These are phyloP conservation scores for Plagodis dolabraria DNA, from an alignment of 2,888 invertebrate genomes.

Conservation along the genomic window DNA sequence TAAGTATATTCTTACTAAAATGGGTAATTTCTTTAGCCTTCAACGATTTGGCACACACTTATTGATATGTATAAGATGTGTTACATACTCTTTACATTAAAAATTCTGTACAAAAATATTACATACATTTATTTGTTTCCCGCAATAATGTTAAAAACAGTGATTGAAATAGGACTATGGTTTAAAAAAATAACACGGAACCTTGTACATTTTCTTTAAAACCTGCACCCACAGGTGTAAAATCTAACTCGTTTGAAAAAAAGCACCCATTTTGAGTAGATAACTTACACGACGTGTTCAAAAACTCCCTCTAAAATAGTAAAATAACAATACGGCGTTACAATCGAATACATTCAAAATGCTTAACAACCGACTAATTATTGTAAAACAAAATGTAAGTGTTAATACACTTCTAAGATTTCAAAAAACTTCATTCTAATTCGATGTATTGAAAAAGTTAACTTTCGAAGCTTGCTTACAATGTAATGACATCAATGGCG, in stretches of 20 bases:
- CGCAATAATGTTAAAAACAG: slow-evolving; percentile 25
- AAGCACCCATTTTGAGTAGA: slow-evolving; percentile 60
- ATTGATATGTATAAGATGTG: slow-evolving; percentile 66
- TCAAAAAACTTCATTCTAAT: slow-evolving; percentile 68
- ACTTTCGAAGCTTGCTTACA: slow-evolving; percentile 67
- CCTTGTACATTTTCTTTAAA: slow-evolving; percentile 36
- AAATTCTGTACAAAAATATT: slow-evolving; percentile 55
- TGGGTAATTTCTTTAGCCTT: slow-evolving; percentile 59
- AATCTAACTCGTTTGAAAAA: slow-evolving; percentile 35
- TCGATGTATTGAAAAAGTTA: slow-evolving; percentile 76
- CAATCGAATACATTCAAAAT: slow-evolving; percentile 58
- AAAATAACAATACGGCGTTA: slow-evolving; percentile 52
- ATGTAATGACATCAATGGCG: slow-evolving; percentile 67
- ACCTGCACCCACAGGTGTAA: slow-evolving; percentile 43
- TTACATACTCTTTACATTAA: slow-evolving; percentile 42
- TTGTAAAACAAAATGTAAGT: slow-evolving; percentile 57
- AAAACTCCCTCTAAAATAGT: slow-evolving; percentile 51
- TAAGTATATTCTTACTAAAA: slow-evolving; percentile 47
- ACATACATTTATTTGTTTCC: slow-evolving; percentile 14
- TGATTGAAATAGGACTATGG: slow-evolving; percentile 31
- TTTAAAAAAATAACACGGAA: slow-evolving; percentile 23
- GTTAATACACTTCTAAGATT: slow-evolving; percentile 59
- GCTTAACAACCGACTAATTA: slow-evolving; percentile 61
- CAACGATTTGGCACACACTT: slow-evolving; percentile 68
- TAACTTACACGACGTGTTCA: slow-evolving; percentile 45